Evolutionary conservation across 2,113 vertebrate genomes (phyloP), one percentile per base, ranked within the genome.

Genomic region (Neogobius melanostomus): DNA sequence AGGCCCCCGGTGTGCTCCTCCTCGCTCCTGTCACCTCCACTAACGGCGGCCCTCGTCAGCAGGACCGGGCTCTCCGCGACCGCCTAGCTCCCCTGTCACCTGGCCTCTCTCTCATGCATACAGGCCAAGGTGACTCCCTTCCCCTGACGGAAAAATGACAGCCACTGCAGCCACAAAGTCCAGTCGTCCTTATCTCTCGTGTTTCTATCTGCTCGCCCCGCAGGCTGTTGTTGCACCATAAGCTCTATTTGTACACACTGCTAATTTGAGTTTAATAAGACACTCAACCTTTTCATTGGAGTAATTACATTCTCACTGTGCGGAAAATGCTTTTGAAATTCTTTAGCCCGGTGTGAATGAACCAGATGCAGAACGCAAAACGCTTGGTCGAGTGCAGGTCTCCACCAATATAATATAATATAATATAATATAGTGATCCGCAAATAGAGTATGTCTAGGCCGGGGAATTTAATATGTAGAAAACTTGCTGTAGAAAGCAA

Each of bases 101-200:
- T 90, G 91, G 92, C 91, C 84, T 80, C 83, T 51, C 49, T 44
- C 36, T 61, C 42, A 45, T 15, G 59, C 42, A 65, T 15, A 44
- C 70, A 69, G 87, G 84, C 82, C 88, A 92, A 92, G 91, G 90
- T 93, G 90, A 93, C 92, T 91, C 91, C 90, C 81, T 86, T 85
- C 82, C 82, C 76, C 80, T 87, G 83, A 89, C 88, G 83, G 82
- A 81, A 88, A 89, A 88, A 89, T 89, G 88, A 88, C 90, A 91
- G 87, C 80, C 71, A 78, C 85, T 77, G 81, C 80, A 72, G 86
- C 80, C 17, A 49, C 74, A 71, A 87, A 79, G 84, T 74, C 75
- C 78, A 77, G 69, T 72, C 60, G 80, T 77, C 73, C 60, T 71
- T 75, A 36, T 85, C 67, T 68, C 73, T 68, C 46, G 75, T 60